Conservation (phyloP, 1,140 invertebrate species). For the Drosophila suzukii region DNA sequence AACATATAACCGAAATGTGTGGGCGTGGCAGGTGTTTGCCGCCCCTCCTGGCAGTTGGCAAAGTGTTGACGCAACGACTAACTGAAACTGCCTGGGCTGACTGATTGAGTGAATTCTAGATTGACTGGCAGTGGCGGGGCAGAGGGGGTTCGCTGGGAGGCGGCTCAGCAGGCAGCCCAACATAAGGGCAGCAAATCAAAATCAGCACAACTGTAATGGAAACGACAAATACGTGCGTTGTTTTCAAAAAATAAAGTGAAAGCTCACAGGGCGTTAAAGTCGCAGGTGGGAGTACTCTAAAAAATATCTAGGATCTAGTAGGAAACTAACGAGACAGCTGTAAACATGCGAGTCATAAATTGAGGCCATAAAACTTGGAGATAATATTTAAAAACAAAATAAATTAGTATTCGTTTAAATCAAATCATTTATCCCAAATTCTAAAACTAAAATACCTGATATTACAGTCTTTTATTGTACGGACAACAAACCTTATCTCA, state of each 20-base stretch:
- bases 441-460: no score
- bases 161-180: conserved; percentile 26
- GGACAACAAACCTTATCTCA: no score
- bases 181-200: conserved; percentile 74
- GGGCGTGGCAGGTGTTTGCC: conserved; percentile 44
- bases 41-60: conserved; percentile 30
- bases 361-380: neutral
- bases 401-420: no score
- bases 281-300: neutral
- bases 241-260: conserved; percentile 46
- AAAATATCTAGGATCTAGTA: neutral
- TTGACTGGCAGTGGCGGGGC: conserved; percentile 64
- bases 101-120: conserved; percentile 82
- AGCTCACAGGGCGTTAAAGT: neutral
- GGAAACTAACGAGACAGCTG: neutral
- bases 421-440: no score
- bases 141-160: neutral
- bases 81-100: conserved; percentile 74
- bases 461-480: no score
- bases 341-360: neutral
- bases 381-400: no score
- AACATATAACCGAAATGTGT: conserved; percentile 59
- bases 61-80: conserved; percentile 79
- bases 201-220: conserved; percentile 82
- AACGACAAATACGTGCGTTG: conserved; percentile 80